Conservation (phyloP, 2,797 vertebrate species). For the Oryzias sinensis region DNA sequence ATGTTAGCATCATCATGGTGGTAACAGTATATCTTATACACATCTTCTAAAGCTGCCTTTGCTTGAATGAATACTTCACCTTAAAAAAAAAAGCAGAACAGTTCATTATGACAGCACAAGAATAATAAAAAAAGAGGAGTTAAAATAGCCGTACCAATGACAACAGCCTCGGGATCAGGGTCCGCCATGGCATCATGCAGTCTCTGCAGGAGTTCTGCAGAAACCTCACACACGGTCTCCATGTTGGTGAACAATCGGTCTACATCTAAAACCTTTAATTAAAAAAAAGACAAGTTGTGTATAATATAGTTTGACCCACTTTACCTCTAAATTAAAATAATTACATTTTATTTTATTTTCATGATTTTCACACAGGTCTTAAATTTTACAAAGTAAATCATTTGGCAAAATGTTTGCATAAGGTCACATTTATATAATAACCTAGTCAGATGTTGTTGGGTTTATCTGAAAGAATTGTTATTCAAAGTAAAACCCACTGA, state of each 20-base stretch:
- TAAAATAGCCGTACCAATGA: conserved; percentile 81
- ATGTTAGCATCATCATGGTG: conserved; percentile 90
- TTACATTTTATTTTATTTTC: background rate
- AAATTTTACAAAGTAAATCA: no score
- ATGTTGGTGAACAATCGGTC: conserved; percentile 95
- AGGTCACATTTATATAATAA: no score
- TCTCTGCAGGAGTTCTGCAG: conserved; percentile 84
- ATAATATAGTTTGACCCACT: background rate
- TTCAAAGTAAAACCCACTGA: no score
- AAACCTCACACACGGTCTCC: conserved; percentile 89
- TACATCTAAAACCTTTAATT: conserved; percentile 85
- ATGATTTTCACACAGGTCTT: no score
- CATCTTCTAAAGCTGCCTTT: conserved; percentile 89
- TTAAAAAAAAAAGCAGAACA: conserved; percentile 46
- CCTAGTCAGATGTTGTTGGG: no score
- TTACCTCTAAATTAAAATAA: background rate
- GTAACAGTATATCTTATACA: conserved; percentile 97
- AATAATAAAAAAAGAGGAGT: background rate
- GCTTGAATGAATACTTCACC: conserved; percentile 92
- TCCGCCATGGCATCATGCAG: conserved; percentile 85
- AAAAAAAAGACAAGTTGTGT: background rate
- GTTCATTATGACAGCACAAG: background rate
- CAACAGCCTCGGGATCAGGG: conserved; percentile 84
- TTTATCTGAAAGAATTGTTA: no score
- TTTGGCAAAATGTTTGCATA: no score